Evolutionary conservation across 1,140 invertebrate species (phyloP), one percentile per base, ranked within the genome.

Genomic region (Drosophila nikananu): DNA sequence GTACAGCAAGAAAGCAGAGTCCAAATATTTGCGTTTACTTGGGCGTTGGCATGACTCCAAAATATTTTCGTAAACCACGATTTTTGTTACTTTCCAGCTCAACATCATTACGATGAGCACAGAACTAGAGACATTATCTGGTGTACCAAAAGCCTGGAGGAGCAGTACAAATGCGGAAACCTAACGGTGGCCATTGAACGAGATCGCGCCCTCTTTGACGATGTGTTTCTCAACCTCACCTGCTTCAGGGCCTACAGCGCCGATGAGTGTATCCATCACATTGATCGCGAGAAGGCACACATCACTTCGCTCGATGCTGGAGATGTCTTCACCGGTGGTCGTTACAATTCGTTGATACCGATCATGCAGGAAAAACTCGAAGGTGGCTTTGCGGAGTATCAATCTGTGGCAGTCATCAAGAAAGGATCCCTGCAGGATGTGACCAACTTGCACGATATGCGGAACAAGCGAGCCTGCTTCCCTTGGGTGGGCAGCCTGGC

Each of bases 311-410:
- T 99, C 8, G 98, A 99, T 94, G 96, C 98, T 41, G 98, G 98
- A 23, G 97, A 99, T 94, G 96, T 98, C 15, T 99, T 98, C 93
- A 95, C 97, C 41, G 98, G 96, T 52, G 98, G 98, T 1, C 94
- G 98, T 52, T 98, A 98, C 92, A 97, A 99, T 93, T 98, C 97
- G 92, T 94, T 99, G 54, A 95, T 98, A 4, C 98, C 98, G 8
- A 97, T 98, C 66, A 95, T 97, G 93, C 96, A 97, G 91, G 97
- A 98, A 92, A 87, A 91, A 21, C 94, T 95, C 80, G 93, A 94
- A 61, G 94, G 93, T 46, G 94, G 94, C 6, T 92, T 95, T 17
- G 94, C 94, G 8, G 94, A 95, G 80, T 96, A 96, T 82, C 97
- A 97, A 92, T 95, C 98, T 1, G 97, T 99, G 5, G 98, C 98